A percentile compares a stretch with the other conserved stretches of the same genome.
phyloP scores from a whole-genome alignment of 2,113 vertebrate genomes.

The Corythoichthys intestinalis region DNA sequence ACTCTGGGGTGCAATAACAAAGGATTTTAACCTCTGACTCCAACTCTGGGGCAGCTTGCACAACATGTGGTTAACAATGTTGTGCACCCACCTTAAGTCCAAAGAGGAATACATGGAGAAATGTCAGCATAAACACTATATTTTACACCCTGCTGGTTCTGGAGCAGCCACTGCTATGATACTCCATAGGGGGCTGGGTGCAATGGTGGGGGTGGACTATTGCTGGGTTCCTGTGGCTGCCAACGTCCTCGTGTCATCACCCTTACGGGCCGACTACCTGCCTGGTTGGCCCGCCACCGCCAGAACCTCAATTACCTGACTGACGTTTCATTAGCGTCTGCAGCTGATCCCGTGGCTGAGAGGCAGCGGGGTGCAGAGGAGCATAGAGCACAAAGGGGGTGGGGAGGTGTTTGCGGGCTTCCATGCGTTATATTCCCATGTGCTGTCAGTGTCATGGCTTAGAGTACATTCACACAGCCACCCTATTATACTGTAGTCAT shows the following conservation, averaged over 20 bases:
- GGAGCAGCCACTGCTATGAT: constrained; percentile 43
- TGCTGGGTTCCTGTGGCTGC: constrained; percentile 49
- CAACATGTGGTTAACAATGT: constrained; percentile 51
- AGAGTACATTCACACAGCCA: constrained; percentile 54
- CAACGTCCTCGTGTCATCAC: constrained; percentile 58
- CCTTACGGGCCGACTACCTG: constrained; percentile 58
- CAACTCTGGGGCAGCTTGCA: constrained; percentile 27
- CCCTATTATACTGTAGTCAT: constrained; percentile 65
- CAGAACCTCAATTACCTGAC: constrained; percentile 73
- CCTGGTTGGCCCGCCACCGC: constrained; percentile 63
- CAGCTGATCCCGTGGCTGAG: constrained; percentile 73
- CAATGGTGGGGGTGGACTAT: background rate
- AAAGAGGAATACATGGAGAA: constrained; percentile 35
- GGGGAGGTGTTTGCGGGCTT: constrained; percentile 34
- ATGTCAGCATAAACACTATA: constrained; percentile 54
- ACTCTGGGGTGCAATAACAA: constrained; percentile 67
- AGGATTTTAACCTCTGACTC: constrained; percentile 71
- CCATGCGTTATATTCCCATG: constrained; percentile 60
- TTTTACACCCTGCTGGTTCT: constrained; percentile 49
- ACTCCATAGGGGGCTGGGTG: constrained; percentile 37
- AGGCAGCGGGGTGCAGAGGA: constrained; percentile 66
- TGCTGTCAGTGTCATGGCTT: constrained; percentile 63
- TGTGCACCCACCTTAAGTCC: constrained; percentile 22
- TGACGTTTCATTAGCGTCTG: constrained; percentile 74
- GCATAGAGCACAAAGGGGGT: constrained; percentile 41